These are phyloP conservation scores for Thamnophis elegans DNA, from an alignment of 2,797 vertebrate genomes.

Conservation along the genomic window DNA sequence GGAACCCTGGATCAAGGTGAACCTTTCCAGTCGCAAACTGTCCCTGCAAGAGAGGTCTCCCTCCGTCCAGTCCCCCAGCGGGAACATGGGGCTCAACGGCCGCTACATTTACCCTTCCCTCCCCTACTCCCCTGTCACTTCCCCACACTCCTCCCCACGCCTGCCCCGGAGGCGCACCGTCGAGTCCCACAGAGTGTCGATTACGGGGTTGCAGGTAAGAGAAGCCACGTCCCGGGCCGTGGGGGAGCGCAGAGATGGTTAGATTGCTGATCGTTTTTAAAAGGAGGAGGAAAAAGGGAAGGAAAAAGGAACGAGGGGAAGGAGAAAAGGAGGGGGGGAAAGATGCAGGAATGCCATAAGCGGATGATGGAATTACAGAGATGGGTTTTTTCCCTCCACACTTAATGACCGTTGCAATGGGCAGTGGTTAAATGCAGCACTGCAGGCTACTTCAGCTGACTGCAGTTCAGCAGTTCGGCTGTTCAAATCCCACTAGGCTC, in stretches of 20 bases:
- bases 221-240: background rate
- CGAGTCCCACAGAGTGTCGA: conserved; percentile 94
- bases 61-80: conserved; percentile 72
- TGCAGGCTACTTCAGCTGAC: too few species aligned
- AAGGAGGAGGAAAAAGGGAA: background rate
- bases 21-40: conserved; percentile 85
- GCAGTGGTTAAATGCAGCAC: too few species aligned
- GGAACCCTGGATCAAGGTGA: conserved; percentile 75
- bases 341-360: background rate
- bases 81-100: conserved; percentile 71
- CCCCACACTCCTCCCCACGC: conserved; percentile 91
- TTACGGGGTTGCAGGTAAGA: conserved; percentile 91
- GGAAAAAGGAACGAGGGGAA: background rate
- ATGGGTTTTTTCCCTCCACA: background rate
- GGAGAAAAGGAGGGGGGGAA: background rate
- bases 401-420: too few species aligned
- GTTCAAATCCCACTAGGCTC: too few species aligned
- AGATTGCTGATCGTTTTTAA: background rate
- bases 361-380: background rate
- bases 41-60: conserved; percentile 89
- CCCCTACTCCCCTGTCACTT: conserved; percentile 87
- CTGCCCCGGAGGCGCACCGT: conserved; percentile 90
- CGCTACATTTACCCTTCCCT: conserved; percentile 86
- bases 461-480: too few species aligned
- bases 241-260: fast-evolving